phyloP scores from a whole-genome alignment of 2,113 vertebrate species.

The Pipa parva region DNA sequence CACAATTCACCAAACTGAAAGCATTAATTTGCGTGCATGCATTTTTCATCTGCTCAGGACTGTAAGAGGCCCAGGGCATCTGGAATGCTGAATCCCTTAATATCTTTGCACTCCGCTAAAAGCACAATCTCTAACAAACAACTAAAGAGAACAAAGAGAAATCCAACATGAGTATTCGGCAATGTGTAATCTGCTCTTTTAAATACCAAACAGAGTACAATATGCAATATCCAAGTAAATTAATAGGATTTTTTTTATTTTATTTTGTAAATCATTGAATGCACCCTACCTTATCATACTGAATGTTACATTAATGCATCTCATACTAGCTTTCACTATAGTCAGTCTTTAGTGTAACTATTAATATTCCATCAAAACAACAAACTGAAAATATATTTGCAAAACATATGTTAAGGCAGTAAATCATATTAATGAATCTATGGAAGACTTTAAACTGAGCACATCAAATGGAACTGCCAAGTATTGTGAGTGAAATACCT shows the following conservation, averaged over 20 bases:
- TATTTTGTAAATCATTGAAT: too few relatives aligned
- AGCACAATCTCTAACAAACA: background rate
- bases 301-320: too few relatives aligned
- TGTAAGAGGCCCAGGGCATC: slow-evolving; percentile 20
- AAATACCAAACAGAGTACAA: background rate
- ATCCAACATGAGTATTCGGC: background rate
- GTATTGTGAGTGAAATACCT: slow-evolving; percentile 62
- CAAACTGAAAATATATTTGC: too few relatives aligned
- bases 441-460: too few relatives aligned
- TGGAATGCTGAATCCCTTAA: slow-evolving; percentile 10
- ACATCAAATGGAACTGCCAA: background rate
- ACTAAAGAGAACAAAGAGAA: slow-evolving; percentile 7
- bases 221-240: background rate
- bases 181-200: background rate
- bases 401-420: too few relatives aligned
- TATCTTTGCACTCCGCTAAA: background rate
- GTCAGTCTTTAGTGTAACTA: too few relatives aligned
- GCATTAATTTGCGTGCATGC: slow-evolving; percentile 37
- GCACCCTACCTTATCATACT: too few relatives aligned
- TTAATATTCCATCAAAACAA: too few relatives aligned
- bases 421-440: too few relatives aligned
- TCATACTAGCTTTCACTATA: too few relatives aligned
- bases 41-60: slow-evolving; percentile 33
- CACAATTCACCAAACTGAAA: slow-evolving; percentile 32
- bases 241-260: background rate